Percentiles rank a stretch among this genome's conserved stretches.
phyloP scores from a whole-genome alignment of 2,113 vertebrate genomes.

The Cinclus mexicanus region DNA sequence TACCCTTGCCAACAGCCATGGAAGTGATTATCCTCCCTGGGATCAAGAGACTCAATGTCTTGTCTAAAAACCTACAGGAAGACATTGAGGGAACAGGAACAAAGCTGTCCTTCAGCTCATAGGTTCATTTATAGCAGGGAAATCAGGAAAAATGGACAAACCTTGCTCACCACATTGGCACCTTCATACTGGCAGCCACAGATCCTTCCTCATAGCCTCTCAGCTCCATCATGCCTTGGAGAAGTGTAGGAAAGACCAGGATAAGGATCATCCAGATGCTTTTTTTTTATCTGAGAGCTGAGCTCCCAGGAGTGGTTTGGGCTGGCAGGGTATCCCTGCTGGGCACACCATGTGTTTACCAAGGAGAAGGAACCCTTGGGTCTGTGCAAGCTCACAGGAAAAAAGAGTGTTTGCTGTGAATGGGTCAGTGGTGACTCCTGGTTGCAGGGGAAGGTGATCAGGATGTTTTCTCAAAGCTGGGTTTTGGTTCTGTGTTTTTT shows the following conservation, averaged over 20 bases:
- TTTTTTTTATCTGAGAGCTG: not conserved
- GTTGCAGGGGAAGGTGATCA: not conserved
- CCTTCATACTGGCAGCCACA: not conserved
- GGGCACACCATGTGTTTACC: not conserved
- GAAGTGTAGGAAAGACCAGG: not conserved
- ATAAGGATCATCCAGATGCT: not conserved
- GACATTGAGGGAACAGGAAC: not conserved
- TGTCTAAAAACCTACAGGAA: constrained; percentile 22
- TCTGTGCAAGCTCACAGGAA: accelerated
- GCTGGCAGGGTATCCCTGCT: not conserved
- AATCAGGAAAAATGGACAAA: not conserved
- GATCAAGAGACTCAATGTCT: constrained; percentile 42
- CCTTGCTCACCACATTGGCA: not conserved
- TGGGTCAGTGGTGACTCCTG: not conserved
- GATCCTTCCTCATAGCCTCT: not conserved
- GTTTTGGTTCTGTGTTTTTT: constrained; percentile 10
- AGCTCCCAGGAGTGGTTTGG: not conserved
- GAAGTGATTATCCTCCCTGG: constrained; percentile 19
- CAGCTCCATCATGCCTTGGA: not conserved
- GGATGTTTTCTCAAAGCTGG: not conserved
- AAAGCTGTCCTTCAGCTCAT: constrained; percentile 19
- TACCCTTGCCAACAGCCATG: constrained; percentile 27
- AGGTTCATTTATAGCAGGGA: not conserved
- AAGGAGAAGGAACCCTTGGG: not conserved
- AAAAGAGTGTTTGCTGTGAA: not conserved